A percentile compares a stretch with the other conserved stretches of the same genome.
Conservation (phyloP, 2,113 vertebrate genomes). For the Epinephelus moara region DNA sequence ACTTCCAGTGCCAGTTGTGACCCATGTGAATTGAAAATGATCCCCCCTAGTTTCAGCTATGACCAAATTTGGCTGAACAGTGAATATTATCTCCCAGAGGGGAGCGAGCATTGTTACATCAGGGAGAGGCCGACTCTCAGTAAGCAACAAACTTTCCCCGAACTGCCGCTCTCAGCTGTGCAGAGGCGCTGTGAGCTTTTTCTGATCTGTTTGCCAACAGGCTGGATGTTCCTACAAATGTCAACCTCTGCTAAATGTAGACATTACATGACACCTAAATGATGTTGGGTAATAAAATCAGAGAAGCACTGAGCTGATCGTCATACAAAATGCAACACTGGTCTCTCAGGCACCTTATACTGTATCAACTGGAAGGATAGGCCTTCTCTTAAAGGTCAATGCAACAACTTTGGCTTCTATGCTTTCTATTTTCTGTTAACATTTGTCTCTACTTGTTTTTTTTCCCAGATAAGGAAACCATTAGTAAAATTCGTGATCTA, state of each 20-base stretch:
- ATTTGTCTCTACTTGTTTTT: constrained; percentile 32
- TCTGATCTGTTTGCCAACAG: constrained; percentile 43
- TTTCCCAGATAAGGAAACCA: constrained; percentile 94
- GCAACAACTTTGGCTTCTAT: neutral
- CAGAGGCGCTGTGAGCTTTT: constrained; percentile 18
- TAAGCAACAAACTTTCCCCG: constrained; percentile 43
- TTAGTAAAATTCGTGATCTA: constrained; percentile 96
- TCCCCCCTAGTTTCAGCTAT: constrained; percentile 83
- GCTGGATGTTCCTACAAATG: constrained; percentile 11
- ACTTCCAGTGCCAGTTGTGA: constrained; percentile 87
- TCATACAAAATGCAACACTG: constrained; percentile 10
- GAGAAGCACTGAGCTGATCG: neutral
- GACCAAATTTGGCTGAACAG: constrained; percentile 91
- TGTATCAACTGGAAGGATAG: neutral
- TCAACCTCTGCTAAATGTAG: neutral
- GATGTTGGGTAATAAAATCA: constrained; percentile 3
- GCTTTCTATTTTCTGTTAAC: neutral
- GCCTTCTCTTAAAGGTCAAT: neutral
- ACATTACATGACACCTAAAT: constrained; percentile 5
- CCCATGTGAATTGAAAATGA: constrained; percentile 88
- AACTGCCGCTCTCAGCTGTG: constrained; percentile 43
- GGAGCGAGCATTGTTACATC: constrained; percentile 85
- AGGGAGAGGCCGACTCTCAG: constrained; percentile 76
- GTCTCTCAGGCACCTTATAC: neutral
- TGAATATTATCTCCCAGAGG: constrained; percentile 80